Evolutionary conservation across 2,888 invertebrate species (phyloP), one percentile per base, ranked within the genome.

Genomic region (Hofmannophila pseudospretella): DNA sequence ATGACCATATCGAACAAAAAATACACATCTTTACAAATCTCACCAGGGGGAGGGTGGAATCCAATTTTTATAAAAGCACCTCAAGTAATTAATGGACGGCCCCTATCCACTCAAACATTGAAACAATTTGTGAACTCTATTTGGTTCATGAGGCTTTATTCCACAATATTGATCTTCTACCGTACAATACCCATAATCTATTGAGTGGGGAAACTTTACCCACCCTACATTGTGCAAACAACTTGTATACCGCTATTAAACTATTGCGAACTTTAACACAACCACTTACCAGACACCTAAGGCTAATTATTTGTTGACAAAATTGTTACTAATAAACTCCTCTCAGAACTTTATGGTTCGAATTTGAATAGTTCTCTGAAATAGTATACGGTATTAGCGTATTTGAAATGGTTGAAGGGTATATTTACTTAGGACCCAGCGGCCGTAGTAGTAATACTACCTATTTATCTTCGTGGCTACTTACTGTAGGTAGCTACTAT

Each of bases 201-300:
- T 36, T 19, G 34, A 37, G 26, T 2, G 31, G 34, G 13, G 30
- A 41, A 38, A 30, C 38, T 38, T 36, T 32, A 23, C 8, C n/a
- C 23, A n/a, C 7, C 23, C n/a, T 8, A 23, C 23, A 23, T n/a
- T 23, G 23, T 23, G n/a, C 23, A n/a, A 23, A 23, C 23, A 23
- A 23, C n/a, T 23, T 23, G 23, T 23, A 34, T 39, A 41, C 45
- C 45, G 39, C 39, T 39, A 41, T 47, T 47, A 45, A 48, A 47
- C 48, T 47, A 45, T 39, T 39, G 35, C 34, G 31, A 45, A 40
- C 41, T 41, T 41, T 35, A 40, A 35, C 33, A 27, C 23, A 23
- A n/a, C 23, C 23, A 23, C 23, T n/a, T 23, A 23, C n/a, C 23
- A 32, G 31, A 25, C 36, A 39, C 39, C 39, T 39, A 32, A 28